A percentile compares a stretch with the other conserved stretches of the same genome.
These are phyloP conservation scores for Dusona sp. DNA, from an alignment of 2,888 invertebrate genomes.

Conservation along the genomic window DNA sequence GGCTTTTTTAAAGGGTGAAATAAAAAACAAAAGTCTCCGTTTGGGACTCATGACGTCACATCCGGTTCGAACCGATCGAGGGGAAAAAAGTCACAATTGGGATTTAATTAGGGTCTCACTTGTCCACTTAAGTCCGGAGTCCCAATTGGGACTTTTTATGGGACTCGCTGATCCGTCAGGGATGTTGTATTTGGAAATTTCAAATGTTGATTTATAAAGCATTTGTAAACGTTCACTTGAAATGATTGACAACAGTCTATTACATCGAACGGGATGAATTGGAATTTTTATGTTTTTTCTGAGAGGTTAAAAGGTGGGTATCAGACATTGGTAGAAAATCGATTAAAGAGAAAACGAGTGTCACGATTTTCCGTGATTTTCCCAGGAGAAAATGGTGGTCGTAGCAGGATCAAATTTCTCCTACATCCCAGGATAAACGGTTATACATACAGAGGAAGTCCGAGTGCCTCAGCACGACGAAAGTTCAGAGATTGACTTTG, in stretches of 20 bases:
- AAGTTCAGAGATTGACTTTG: constrained; percentile 59
- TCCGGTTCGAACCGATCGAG: no score
- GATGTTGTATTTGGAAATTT: background rate
- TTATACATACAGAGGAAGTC: background rate
- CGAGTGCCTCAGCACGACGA: background rate
- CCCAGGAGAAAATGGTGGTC: background rate
- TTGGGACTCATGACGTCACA: no score
- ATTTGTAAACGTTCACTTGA: background rate
- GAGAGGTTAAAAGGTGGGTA: background rate
- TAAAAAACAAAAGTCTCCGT: no score
- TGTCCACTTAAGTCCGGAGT: no score
- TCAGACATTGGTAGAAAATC: background rate
- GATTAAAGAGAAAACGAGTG: background rate
- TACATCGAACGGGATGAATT: background rate
- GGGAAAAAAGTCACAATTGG: no score
- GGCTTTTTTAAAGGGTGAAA: no score
- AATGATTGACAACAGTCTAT: background rate
- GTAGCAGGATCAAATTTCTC: constrained; percentile 9
- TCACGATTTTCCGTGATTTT: constrained; percentile 3
- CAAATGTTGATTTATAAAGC: background rate
- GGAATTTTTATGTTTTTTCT: background rate
- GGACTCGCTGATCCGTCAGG: no score
- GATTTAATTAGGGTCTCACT: no score
- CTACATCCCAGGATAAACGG: constrained; percentile 10
- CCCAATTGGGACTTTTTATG: no score